Evolutionary conservation across 2,797 vertebrate genomes (phyloP).

Genomic region (Sphenopsis melanotis): DNA sequence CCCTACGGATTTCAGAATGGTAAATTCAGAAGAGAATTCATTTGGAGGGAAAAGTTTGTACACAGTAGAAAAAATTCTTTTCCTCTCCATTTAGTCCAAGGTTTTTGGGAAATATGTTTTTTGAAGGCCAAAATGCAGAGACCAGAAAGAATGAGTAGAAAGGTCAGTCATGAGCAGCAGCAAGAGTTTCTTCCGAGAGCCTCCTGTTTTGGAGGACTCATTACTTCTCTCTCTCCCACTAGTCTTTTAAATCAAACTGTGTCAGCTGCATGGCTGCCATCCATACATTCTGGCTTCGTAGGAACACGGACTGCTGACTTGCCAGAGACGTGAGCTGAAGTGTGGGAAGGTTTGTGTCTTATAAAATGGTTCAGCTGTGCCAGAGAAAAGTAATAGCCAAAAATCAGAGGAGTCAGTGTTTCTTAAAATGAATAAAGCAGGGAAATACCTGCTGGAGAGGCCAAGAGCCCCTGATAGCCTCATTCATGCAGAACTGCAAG

Average conservation of each 20-base stretch:
- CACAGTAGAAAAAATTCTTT: background rate
- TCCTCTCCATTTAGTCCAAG: background rate
- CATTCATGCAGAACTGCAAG: background rate
- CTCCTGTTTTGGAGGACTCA: background rate
- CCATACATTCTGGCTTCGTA: background rate
- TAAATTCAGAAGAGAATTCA: background rate
- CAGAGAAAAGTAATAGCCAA: slow-evolving; percentile 35
- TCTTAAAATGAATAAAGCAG: background rate
- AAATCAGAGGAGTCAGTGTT: background rate
- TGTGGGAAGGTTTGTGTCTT: slow-evolving; percentile 20
- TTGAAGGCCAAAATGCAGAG: background rate
- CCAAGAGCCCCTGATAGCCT: background rate
- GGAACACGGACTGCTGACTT: background rate
- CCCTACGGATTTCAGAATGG: background rate
- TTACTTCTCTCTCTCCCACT: background rate
- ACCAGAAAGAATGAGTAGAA: background rate
- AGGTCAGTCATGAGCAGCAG: background rate
- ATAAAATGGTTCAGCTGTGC: background rate
- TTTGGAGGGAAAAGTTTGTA: background rate
- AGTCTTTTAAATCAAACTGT: background rate
- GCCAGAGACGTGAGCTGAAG: slow-evolving; percentile 22
- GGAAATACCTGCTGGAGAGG: background rate
- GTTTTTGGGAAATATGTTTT: background rate
- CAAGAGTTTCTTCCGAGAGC: background rate
- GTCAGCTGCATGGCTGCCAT: slow-evolving; percentile 26